Evolutionary conservation across 2,113 vertebrate species (phyloP).

Genomic region (Hypocryptadius cinnamomeus): DNA sequence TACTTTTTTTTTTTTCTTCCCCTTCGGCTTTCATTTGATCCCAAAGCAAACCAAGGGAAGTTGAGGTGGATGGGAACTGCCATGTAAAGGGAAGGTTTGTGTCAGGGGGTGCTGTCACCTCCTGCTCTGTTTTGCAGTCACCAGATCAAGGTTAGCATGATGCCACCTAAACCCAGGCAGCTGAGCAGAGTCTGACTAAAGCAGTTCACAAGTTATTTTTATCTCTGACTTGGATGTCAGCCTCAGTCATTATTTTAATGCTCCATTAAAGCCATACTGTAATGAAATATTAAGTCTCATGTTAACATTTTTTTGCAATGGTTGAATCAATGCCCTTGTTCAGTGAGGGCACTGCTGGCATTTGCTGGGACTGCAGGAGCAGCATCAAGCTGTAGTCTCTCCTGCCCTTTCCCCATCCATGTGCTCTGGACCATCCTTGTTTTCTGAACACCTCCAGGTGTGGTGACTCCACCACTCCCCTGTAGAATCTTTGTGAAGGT

Average conservation of each 20-base stretch:
- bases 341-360: not conserved
- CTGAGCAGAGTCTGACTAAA: not conserved
- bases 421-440: not conserved
- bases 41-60: not conserved
- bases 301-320: not conserved
- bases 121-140: not conserved
- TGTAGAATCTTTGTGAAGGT: not conserved
- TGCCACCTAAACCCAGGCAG: not conserved
- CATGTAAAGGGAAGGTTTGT: not conserved
- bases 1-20: not conserved
- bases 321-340: not conserved
- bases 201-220: not conserved
- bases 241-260: not conserved
- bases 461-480: not conserved
- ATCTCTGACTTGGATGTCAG: not conserved
- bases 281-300: not conserved
- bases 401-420: accelerated
- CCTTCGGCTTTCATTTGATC: not conserved
- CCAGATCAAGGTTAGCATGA: accelerated
- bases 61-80: not conserved
- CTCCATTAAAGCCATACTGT: not conserved
- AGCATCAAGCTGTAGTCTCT: not conserved
- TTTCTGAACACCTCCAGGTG: not conserved
- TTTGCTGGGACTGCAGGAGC: not conserved
- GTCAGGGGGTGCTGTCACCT: not conserved